Evolutionary conservation across 1,140 invertebrate genomes (phyloP).

Genomic region (Apis laboriosa): DNA sequence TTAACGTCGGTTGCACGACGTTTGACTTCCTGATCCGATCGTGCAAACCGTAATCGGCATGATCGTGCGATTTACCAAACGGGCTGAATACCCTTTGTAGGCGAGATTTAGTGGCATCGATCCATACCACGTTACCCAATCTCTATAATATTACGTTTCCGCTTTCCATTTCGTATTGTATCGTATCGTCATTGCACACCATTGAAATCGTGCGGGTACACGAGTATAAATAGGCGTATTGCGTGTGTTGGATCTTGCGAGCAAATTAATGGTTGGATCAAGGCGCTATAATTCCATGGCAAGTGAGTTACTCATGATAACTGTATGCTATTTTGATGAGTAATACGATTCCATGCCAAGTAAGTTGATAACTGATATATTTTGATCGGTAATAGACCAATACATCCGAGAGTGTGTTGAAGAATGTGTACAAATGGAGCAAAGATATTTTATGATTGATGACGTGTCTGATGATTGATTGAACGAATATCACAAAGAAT

Average conservation of each 20-base stretch:
- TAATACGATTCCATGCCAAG: too few relatives aligned
- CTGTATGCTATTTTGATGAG: background rate
- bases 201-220: background rate
- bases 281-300: background rate
- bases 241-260: background rate
- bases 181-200: background rate
- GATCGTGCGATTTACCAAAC: slow-evolving; percentile 45
- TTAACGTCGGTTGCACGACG: slow-evolving; percentile 36
- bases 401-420: too few relatives aligned
- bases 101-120: slow-evolving; percentile 51
- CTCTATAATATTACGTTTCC: slow-evolving; percentile 17
- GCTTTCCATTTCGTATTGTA: slow-evolving; percentile 6
- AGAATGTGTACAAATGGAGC: too few relatives aligned
- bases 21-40: slow-evolving; percentile 41
- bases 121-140: slow-evolving; percentile 17
- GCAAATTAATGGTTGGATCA: background rate
- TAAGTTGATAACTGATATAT: too few relatives aligned
- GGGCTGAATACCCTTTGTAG: slow-evolving; percentile 47
- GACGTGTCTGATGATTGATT: too few relatives aligned
- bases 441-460: too few relatives aligned
- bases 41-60: slow-evolving; percentile 38
- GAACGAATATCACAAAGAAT: too few relatives aligned
- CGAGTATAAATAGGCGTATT: background rate
- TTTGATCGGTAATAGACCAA: too few relatives aligned
- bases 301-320: background rate